Percentiles rank a stretch among this genome's conserved stretches.
These are phyloP conservation scores for Tragelaphus eurycerus DNA, from an alignment of 2,797 vertebrate species.

Conservation along the genomic window DNA sequence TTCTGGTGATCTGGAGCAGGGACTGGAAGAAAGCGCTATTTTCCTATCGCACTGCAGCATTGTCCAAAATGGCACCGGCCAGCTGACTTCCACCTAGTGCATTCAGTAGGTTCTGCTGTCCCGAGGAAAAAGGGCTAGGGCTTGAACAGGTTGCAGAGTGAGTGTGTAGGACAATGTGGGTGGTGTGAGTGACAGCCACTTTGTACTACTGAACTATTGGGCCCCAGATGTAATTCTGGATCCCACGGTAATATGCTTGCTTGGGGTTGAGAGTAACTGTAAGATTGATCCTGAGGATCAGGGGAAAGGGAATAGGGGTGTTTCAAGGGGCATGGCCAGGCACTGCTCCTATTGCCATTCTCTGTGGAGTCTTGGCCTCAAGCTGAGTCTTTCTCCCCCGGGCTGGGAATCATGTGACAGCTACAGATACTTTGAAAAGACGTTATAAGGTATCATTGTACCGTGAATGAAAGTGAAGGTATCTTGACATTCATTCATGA, in stretches of 20 bases:
- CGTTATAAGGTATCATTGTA: background rate
- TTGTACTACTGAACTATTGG: background rate
- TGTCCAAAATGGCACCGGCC: background rate
- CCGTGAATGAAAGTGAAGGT: background rate
- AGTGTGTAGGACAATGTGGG: background rate
- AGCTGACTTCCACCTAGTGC: background rate
- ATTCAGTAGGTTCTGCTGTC: background rate
- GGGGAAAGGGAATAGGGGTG: background rate
- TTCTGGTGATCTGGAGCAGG: background rate
- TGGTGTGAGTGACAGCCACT: background rate
- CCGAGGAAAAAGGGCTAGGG: background rate
- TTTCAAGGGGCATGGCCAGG: background rate
- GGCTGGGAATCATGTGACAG: background rate
- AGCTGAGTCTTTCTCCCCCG: background rate
- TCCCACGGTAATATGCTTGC: background rate
- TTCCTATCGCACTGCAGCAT: background rate
- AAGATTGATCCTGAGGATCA: background rate
- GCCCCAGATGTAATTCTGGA: background rate
- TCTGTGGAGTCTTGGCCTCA: background rate
- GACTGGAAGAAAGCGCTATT: background rate
- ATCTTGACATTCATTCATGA: background rate
- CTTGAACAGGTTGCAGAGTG: background rate
- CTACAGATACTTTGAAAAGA: background rate
- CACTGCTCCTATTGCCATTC: background rate
- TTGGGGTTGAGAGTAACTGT: background rate